These are phyloP conservation scores for Addax nasomaculatus DNA, from an alignment of 2,113 vertebrate species.

Conservation along the genomic window DNA sequence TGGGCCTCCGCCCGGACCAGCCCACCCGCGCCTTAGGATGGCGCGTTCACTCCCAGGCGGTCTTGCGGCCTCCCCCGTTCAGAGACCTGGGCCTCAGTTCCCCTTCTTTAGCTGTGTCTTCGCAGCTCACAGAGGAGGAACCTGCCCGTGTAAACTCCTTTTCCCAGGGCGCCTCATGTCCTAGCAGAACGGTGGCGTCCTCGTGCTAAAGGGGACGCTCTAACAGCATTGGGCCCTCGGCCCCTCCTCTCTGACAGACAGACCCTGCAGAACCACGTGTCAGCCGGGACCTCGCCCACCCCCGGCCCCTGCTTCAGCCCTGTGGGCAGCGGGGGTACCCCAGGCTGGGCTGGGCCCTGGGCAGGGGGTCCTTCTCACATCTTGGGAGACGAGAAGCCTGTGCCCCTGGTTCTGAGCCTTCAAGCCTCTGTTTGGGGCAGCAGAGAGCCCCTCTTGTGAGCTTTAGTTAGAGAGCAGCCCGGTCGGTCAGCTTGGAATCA, in stretches of 20 bases:
- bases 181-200: too few species aligned
- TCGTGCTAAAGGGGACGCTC: too few species aligned
- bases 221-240: too few species aligned
- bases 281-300: neutral
- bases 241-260: too few species aligned
- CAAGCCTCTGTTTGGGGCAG: neutral
- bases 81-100: neutral
- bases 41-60: neutral
- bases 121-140: neutral
- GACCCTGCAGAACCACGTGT: neutral
- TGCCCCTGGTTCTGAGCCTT: neutral
- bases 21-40: neutral
- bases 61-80: fast-evolving
- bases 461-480: neutral
- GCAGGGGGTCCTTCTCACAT: neutral
- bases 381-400: neutral
- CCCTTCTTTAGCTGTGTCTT: neutral
- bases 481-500: neutral
- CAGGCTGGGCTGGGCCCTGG: neutral
- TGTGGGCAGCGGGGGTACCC: neutral
- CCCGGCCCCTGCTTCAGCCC: neutral
- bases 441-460: neutral
- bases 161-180: too few species aligned
- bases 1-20: neutral
- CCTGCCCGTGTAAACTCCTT: too few species aligned